Base-by-base conservation (phyloP, 1,140 invertebrate genomes). In the Drosophila lini region DNA sequence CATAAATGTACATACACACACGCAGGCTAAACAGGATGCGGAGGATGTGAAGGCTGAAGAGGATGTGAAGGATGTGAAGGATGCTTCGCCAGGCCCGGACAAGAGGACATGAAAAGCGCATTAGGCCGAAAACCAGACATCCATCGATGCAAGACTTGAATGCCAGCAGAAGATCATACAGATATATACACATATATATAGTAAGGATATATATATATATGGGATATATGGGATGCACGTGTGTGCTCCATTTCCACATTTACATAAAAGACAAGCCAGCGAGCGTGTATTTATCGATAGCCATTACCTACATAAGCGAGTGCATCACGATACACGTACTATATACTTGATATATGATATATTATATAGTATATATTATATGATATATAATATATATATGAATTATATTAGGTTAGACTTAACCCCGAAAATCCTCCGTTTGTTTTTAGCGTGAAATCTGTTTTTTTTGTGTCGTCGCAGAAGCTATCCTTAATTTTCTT, bases 211-310 rank as follows among this genome's bases (percentile, higher is more conserved):
- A 55, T 67, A 75, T 40, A 50, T n/a, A 45, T 28, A 5, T 28
- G 44, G 36, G 8, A 53, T 58, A 74, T 50, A 52, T 58, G 40
- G 52, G 55, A 60, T 45, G 59, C 55, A 42, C 45, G 47, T 52
- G 84, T 73, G 75, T 82, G 76, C 86, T 83, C 76, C 73, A 80
- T 88, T 89, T 83, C 77, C 83, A 88, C 67, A 85, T 68, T 88
- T 89, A 81, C 84, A 83, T 88, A 88, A 88, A 88, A 88, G 83
- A 88, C 83, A 88, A 89, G 83, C 83, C 68, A 62, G 60, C 83
- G 80, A 70, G 84, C 83, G 76, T 89, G 83, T 83, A 88, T 82
- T 88, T 88, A 89, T 64, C 67, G 62, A 74, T 83, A 86, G 70
- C 56, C 38, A 62, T 47, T 88, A 83, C 68, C 59, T 42, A 67